A percentile compares a stretch with the other conserved stretches of the same genome.
These are phyloP conservation scores for Aporrectodea caliginosa DNA, from an alignment of 1,140 invertebrate genomes.

Conservation along the genomic window DNA sequence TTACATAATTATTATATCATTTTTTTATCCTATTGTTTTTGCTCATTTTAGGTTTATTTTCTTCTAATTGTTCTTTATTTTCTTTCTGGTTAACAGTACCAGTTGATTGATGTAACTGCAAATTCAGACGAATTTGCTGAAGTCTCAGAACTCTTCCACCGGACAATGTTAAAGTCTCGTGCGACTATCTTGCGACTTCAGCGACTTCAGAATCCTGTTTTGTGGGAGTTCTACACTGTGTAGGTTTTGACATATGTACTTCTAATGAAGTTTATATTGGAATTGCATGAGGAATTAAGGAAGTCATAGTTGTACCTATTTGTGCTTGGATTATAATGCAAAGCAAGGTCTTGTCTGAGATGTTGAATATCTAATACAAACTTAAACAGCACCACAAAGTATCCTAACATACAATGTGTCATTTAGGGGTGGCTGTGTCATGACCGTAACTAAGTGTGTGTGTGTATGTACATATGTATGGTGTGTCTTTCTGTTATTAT, in stretches of 20 bases:
- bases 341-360: neutral
- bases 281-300: neutral
- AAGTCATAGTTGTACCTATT: neutral
- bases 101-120: neutral
- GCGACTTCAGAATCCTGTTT: slow-evolving; percentile 10
- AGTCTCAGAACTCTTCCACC: slow-evolving; percentile 16
- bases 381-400: too few relatives aligned
- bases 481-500: too few relatives aligned
- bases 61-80: too few relatives aligned
- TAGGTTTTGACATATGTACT: neutral
- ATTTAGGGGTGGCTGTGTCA: too few relatives aligned
- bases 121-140: slow-evolving; percentile 5
- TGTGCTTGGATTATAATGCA: neutral
- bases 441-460: too few relatives aligned
- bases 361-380: neutral
- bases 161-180: slow-evolving; percentile 5
- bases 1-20: too few relatives aligned
- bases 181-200: neutral
- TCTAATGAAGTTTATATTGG: neutral
- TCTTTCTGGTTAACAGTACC: neutral
- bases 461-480: too few relatives aligned
- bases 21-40: too few relatives aligned
- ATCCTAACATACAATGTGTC: too few relatives aligned
- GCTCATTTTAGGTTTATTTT: too few relatives aligned
- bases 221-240: slow-evolving; percentile 16